phyloP scores from a whole-genome alignment of 2,797 vertebrate genomes.

The Sebastes kiyomatsui region DNA sequence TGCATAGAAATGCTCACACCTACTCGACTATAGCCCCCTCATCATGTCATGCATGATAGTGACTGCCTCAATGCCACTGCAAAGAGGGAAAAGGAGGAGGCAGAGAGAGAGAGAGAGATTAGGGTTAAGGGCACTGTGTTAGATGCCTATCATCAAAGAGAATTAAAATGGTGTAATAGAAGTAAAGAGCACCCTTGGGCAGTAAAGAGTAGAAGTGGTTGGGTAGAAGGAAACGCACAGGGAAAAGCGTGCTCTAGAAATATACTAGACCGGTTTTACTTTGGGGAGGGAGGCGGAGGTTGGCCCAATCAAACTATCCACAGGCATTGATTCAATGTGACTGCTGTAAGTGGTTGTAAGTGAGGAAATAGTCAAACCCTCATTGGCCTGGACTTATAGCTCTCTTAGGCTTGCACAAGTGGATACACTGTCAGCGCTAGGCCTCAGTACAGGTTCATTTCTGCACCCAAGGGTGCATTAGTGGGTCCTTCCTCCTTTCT shows the following conservation, averaged over 20 bases:
- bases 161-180: constrained; percentile 75
- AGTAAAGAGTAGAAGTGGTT: constrained; percentile 18
- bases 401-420: constrained; percentile 50
- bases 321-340: constrained; percentile 70
- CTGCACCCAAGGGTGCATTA: constrained; percentile 37
- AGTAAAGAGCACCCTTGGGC: constrained; percentile 68
- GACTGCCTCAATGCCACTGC: constrained; percentile 32
- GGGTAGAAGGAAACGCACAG: constrained; percentile 17
- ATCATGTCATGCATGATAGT: constrained; percentile 36
- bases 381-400: constrained; percentile 61
- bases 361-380: constrained; percentile 59
- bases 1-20: not conserved
- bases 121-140: constrained; percentile 58
- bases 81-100: constrained; percentile 23
- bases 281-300: constrained; percentile 18
- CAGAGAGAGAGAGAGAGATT: constrained; percentile 20
- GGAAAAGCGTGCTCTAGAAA: constrained; percentile 34
- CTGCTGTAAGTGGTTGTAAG: constrained; percentile 71
- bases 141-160: constrained; percentile 73
- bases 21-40: not conserved
- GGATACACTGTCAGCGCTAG: constrained; percentile 38
- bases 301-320: constrained; percentile 60
- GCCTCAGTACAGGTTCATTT: constrained; percentile 33
- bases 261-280: constrained; percentile 45
- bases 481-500: not conserved